Conservation (phyloP, 2,797 vertebrate species). For the Sebastes oblongus region DNA sequence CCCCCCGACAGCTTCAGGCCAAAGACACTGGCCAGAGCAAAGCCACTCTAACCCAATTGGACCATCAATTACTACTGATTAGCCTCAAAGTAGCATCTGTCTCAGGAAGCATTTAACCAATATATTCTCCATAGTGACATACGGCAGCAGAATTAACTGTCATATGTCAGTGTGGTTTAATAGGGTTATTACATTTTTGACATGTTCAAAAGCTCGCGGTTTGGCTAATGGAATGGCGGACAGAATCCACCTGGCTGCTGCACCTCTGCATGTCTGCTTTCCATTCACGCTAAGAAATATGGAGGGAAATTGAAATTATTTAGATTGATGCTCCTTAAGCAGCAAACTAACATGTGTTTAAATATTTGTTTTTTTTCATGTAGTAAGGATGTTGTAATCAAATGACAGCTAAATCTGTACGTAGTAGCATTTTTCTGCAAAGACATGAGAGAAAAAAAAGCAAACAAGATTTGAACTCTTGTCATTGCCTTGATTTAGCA, state of each 20-base stretch:
- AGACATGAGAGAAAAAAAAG: background rate
- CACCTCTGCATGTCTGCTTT: constrained; percentile 18
- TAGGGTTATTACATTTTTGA: constrained; percentile 79
- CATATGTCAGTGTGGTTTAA: constrained; percentile 79
- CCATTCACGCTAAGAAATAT: background rate
- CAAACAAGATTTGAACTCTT: background rate
- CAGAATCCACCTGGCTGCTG: constrained; percentile 65
- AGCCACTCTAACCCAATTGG: constrained; percentile 80
- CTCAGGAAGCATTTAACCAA: constrained; percentile 85
- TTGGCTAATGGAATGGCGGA: constrained; percentile 68
- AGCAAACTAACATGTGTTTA: background rate
- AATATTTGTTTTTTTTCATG: background rate
- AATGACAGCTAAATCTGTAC: background rate
- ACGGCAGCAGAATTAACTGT: constrained; percentile 80
- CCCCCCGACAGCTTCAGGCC: constrained; percentile 63
- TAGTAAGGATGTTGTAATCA: background rate
- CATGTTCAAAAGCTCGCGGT: constrained; percentile 74
- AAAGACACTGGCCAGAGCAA: constrained; percentile 74
- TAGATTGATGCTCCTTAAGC: background rate
- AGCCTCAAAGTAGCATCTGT: constrained; percentile 84
- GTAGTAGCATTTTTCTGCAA: background rate
- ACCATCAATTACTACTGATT: constrained; percentile 84
- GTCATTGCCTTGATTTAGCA: constrained; percentile 13
- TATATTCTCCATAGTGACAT: constrained; percentile 77
- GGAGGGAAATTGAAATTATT: background rate